Base-by-base conservation (phyloP, 2,113 vertebrate genomes). In the Sterrhoptilus dennistouni region DNA sequence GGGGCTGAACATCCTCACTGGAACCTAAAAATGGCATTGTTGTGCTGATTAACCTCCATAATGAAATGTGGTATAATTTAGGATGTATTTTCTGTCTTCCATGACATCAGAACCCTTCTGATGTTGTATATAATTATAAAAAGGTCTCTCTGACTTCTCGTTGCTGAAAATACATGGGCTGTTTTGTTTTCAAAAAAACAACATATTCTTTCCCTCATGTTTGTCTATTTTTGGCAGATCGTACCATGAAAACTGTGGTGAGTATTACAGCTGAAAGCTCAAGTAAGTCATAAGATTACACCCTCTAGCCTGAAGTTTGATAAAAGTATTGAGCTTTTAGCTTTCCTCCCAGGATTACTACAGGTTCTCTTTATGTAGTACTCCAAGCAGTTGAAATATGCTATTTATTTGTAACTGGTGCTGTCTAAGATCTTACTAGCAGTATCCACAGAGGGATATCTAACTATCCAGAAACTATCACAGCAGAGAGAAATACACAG, bases 81-180 rank as follows among this genome's bases (percentile, higher is more conserved):
- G n/a, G 76, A 84, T 61, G 36, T 17, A 60, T 87, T 94, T 96
- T 87, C 90, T 93, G 57, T 44, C 83, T 93, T 50, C 76, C 79
- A 60, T 95, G 93, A 94, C 82, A 92, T 96, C 90, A 94, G 85
- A 90, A 63, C 35, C 31, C 22, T 93, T 90, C 56, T 66, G 28
- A n/a, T 83, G 75, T 86, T 93, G 60, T 86, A 71, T 96, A 40
- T 95, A 95, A 96, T 96, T 97, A 96, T 29, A 95, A 94, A 89
- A 94, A 90, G 57, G 92, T 87, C 80, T 87, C 59, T 86, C 76
- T 92, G 92, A 90, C 88, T 93, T 93, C 93, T 92, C 83, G 93
- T 84, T 96, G 77, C 93, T 97, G 86, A 96, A 96, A 96, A 95
- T 95, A 96, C 74, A 89, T 6, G 2, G 38, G 59, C 40, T 89